These are phyloP conservation scores for Drosophila eugracilis DNA, from an alignment of 1,140 invertebrate genomes.

Conservation along the genomic window DNA sequence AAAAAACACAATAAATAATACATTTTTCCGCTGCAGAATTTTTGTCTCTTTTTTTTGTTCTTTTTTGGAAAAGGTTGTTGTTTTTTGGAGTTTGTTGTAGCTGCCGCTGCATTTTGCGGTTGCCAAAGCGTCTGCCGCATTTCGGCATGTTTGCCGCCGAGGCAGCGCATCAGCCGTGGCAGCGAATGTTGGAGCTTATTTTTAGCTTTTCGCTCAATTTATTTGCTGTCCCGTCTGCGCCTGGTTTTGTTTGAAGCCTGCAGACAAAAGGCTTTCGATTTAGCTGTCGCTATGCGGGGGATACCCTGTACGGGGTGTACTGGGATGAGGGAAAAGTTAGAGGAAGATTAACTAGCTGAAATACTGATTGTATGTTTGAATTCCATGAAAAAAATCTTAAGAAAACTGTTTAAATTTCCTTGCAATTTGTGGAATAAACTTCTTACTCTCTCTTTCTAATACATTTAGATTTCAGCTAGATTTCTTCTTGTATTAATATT, in stretches of 20 bases:
- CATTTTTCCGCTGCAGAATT: constrained; percentile 41
- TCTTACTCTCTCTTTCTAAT: too few species aligned
- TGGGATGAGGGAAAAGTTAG: not conserved
- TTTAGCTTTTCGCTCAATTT: constrained; percentile 61
- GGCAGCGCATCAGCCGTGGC: constrained; percentile 27
- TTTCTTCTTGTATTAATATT: too few species aligned
- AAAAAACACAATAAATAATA: constrained; percentile 62
- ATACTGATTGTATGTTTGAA: too few species aligned
- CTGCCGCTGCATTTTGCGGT: constrained; percentile 40
- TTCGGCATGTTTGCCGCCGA: constrained; percentile 66
- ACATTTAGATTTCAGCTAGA: too few species aligned
- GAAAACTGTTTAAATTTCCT: too few species aligned
- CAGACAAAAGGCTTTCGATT: constrained; percentile 14
- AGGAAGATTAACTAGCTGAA: too few species aligned
- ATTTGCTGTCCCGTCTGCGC: constrained; percentile 10
- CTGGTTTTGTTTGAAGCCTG: constrained; percentile 15
- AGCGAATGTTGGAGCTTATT: constrained; percentile 53
- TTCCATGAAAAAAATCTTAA: too few species aligned
- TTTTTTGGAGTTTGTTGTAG: constrained; percentile 20
- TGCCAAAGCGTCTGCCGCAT: constrained; percentile 68
- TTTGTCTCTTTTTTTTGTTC: constrained; percentile 11
- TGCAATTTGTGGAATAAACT: too few species aligned
- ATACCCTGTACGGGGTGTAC: constrained; percentile 4
- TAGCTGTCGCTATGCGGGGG: not conserved
- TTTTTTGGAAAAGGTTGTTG: constrained; percentile 19